These are phyloP conservation scores for Leucoraja erinaceus DNA, from an alignment of 2,113 vertebrate genomes.

Conservation along the genomic window DNA sequence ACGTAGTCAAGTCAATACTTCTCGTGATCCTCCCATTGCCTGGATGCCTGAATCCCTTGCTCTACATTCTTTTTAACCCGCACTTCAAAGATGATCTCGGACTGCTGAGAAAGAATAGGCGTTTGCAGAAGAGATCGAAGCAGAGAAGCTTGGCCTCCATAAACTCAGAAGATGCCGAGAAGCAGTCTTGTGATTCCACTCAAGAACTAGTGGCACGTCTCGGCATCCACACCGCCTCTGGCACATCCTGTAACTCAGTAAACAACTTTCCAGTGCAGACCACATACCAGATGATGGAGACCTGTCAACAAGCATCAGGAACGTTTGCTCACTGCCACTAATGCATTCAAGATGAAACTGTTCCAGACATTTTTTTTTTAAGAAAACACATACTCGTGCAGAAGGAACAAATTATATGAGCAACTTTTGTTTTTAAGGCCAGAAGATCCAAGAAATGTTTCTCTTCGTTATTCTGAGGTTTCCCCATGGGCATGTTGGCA, in stretches of 20 bases:
- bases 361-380: background rate
- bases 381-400: background rate
- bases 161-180: slow-evolving; percentile 79
- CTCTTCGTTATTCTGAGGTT: background rate
- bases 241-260: slow-evolving; percentile 56
- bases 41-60: slow-evolving; percentile 81
- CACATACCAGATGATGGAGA: slow-evolving; percentile 55
- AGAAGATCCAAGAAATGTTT: background rate
- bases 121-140: slow-evolving; percentile 54
- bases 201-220: slow-evolving; percentile 68
- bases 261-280: slow-evolving; percentile 47
- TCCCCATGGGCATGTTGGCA: background rate
- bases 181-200: slow-evolving; percentile 86
- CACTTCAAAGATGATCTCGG: slow-evolving; percentile 78
- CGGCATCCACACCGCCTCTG: slow-evolving; percentile 53
- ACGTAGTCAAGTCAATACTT: slow-evolving; percentile 75
- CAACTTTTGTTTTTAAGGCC: background rate
- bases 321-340: slow-evolving; percentile 63
- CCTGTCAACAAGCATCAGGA: slow-evolving; percentile 57
- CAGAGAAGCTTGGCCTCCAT: slow-evolving; percentile 60
- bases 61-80: slow-evolving; percentile 88
- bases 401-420: background rate
- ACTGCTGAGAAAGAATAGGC: slow-evolving; percentile 59
- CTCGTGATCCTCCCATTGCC: slow-evolving; percentile 80
- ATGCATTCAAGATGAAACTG: background rate